Base-by-base conservation (phyloP, 2,113 vertebrate genomes). In the Gila orcuttii region DNA sequence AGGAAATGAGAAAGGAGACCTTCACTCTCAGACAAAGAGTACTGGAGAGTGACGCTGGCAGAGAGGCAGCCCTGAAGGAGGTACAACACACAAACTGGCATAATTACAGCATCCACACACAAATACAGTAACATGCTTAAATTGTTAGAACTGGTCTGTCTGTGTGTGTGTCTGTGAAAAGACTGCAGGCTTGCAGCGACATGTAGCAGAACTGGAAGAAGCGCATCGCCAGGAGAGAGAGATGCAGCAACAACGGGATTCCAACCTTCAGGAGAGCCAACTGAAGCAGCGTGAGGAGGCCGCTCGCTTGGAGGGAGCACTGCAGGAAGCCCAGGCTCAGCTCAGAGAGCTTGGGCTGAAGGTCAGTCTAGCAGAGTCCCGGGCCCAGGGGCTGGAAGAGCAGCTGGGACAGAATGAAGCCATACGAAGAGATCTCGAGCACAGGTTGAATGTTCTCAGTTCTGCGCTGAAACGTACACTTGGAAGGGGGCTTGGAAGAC, bases 61-160 rank as follows among this genome's bases (percentile, higher is more conserved):
- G 83, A 39, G 94, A 96, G 7, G 88, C 90, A 3, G 91, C 94
- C 6, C 92, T 91, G 12, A 95, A 91, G 84, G 95, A 97, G 96
- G 97, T 96, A 89, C 79, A 31, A 60, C n/a, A 68, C 8, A 12
- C 55, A 50, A 39, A 79, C 57, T 42, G 23, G 15, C 23, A 52
- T 47, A 81, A 31, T 68, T 21, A 79, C 74, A 75, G 15, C 52
- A 25, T 75, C 17, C 9, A 57, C 50, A 66, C 25, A 82, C 39
- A 75, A 8, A 59, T 84, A 36, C 42, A 47, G 11, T 47, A 75
- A 25, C 23, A 25, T 25, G 42, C 39, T 25, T 25, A 62, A 55
- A 60, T 3, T 36, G 6, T 25, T 79, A 3, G 12, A 62, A 75
- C 17, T 57, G 75, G 23, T 71, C 3, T 42, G 39, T 42, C 6